These are phyloP conservation scores for Onychostoma macrolepis DNA, from an alignment of 2,113 vertebrate species.

Conservation along the genomic window DNA sequence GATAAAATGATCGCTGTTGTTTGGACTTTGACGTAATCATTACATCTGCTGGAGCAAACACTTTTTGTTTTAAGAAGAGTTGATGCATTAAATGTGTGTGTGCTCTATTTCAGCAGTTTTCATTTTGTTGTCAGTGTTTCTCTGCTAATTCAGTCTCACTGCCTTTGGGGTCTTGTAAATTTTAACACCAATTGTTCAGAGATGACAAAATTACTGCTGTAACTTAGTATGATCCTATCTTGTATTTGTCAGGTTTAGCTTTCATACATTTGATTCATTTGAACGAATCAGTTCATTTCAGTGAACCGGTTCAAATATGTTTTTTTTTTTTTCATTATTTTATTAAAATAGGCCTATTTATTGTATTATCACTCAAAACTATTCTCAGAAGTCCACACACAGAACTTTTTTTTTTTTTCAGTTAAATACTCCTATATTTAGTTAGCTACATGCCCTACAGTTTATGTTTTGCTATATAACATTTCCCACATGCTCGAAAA, in stretches of 20 bases:
- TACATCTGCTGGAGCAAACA: slow-evolving; percentile 9
- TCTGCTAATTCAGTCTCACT: slow-evolving; percentile 58
- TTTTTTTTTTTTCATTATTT: background rate
- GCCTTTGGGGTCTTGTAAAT: slow-evolving; percentile 59
- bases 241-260: slow-evolving; percentile 57
- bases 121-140: background rate
- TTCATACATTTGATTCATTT: background rate
- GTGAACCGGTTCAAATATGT: background rate
- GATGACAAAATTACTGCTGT: slow-evolving; percentile 66
- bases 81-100: background rate
- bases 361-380: too few relatives aligned
- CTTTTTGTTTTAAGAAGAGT: background rate
- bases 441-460: too few relatives aligned
- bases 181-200: slow-evolving; percentile 67
- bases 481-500: background rate
- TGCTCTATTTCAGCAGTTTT: background rate
- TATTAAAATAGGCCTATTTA: background rate
- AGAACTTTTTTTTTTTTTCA: too few relatives aligned
- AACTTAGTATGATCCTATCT: slow-evolving; percentile 66
- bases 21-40: slow-evolving; percentile 14
- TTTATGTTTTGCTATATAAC: background rate
- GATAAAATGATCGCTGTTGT: slow-evolving; percentile 45
- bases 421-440: too few relatives aligned
- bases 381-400: too few relatives aligned
- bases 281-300: background rate